Base-by-base conservation (phyloP, 2,888 invertebrate genomes). In the Agonopterix alstromeriana region DNA sequence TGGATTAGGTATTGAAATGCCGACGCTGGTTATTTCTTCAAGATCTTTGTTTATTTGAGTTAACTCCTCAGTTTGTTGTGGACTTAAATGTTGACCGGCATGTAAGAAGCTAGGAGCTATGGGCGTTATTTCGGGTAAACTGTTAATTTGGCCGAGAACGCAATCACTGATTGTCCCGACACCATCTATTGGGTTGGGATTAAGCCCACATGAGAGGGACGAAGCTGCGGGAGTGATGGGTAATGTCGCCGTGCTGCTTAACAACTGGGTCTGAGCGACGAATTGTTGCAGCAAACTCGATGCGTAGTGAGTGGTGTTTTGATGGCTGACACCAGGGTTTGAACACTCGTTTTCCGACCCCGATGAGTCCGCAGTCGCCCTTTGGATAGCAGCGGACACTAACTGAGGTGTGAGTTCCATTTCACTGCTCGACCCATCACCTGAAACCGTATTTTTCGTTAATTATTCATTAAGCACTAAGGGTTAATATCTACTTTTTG, bases 251-350 rank as follows among this genome's bases (percentile, higher is more conserved):
- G 75, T 77, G 60, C 79, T 90, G 55, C 92, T 92, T 35, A 94
- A 73, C 69, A 93, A 86, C 73, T 94, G 94, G 0, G 95, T 95
- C 74, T 94, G 95, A 46, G 93, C 94, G 52, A 93, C 95, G 66
- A 95, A 95, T 67, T 95, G 94, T 69, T 95, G 95, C 53, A 96
- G 76, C 53, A 96, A 76, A 48, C 93, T 93, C 10, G 94, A 94
- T 52, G 94, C 92, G 70, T 94, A 93, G 65, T 92, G 92, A 10
- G 91, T 89, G 43, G 90, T 88, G 56, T 82, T 87, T 57, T 82
- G 86, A 61, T 90, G 90, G 54, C 91, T 87, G 49, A 84, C 68
- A 52, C 83, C 89, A 2, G 90, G 85, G 54, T 88, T 89, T 0
- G 90, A 89, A 57, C 85, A 88, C 69, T 94, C 94, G 51, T 92